Evolutionary conservation across 2,888 invertebrate genomes (phyloP), one percentile per base, ranked within the genome.

Genomic region (Tipula lateralis): DNA sequence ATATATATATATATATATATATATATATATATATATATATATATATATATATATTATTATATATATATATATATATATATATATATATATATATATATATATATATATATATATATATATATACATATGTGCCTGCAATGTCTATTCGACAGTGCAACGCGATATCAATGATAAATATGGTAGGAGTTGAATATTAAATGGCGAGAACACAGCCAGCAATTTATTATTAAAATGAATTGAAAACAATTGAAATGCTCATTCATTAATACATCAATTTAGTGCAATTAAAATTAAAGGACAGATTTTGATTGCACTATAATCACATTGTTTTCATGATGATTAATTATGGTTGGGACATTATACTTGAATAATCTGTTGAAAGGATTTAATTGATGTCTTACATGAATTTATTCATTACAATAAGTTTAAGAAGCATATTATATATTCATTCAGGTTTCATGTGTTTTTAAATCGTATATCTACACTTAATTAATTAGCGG

Each of bases 251-350:
- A 66, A 66, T 66, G 24, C 24, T 24, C 66, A 66, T 66, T 66
- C 66, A 66, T 66, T 66, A 66, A 24, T 16, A 66, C 66, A 66
- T 66, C 66, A 66, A 66, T 66, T 66, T 24, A 66, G 24, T 66
- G 24, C 66, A 66, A 66, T 66, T 66, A 66, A 66, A 66, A 66
- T 24, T 24, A 66, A 66, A 66, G 66, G 66, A 66, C 66, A 66
- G 66, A 66, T 66, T 66, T 44, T 66, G 6, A 66, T 66, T 24
- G 66, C 66, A 24, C 9, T 9, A 13, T n/a, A n/a, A n/a, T n/a
- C n/a, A 66, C 2, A 1, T 6, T 5, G 66, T 66, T 24, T 2
- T 12, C 24, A 66, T 66, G 66, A 24, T 66, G 66, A 66, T 66
- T 24, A 24, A 66, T 66, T 66, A 24, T 66, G 9, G 66, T 66